Evolutionary conservation across 2,888 invertebrate species (phyloP).

Genomic region (Nephrotoma flavescens): DNA sequence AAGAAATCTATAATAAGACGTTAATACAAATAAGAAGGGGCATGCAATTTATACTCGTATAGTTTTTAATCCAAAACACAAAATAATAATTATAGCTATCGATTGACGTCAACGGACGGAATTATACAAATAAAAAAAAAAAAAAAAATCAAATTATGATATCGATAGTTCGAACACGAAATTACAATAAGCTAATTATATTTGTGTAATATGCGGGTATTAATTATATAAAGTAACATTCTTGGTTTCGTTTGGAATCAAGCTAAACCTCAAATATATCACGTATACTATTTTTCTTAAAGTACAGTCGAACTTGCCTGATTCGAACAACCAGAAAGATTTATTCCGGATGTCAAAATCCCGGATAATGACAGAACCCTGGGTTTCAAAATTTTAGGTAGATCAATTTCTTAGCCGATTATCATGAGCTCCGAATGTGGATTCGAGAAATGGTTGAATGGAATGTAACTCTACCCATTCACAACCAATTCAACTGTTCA

Average conservation of each 20-base stretch:
- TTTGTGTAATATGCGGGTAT: background rate
- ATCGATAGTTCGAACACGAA: background rate
- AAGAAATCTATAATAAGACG: background rate
- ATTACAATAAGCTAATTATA: background rate
- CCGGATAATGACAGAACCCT: too few relatives aligned
- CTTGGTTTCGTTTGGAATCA: background rate
- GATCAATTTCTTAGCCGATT: too few relatives aligned
- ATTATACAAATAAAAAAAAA: background rate
- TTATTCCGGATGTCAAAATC: too few relatives aligned
- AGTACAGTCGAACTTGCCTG: too few relatives aligned
- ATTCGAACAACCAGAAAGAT: too few relatives aligned
- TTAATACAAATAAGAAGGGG: background rate
- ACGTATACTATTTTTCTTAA: background rate
- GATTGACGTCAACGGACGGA: background rate
- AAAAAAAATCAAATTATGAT: background rate
- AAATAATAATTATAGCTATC: background rate
- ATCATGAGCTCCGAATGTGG: too few relatives aligned
- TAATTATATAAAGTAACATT: background rate
- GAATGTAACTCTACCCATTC: too few relatives aligned
- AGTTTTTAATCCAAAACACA: background rate
- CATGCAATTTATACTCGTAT: background rate
- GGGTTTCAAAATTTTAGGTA: too few relatives aligned
- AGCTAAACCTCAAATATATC: background rate
- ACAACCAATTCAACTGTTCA: too few relatives aligned
- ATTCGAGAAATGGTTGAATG: too few relatives aligned